Evolutionary conservation across 2,797 vertebrate genomes (phyloP), one percentile per base, ranked within the genome.

Genomic region (Crenuchus spilurus): DNA sequence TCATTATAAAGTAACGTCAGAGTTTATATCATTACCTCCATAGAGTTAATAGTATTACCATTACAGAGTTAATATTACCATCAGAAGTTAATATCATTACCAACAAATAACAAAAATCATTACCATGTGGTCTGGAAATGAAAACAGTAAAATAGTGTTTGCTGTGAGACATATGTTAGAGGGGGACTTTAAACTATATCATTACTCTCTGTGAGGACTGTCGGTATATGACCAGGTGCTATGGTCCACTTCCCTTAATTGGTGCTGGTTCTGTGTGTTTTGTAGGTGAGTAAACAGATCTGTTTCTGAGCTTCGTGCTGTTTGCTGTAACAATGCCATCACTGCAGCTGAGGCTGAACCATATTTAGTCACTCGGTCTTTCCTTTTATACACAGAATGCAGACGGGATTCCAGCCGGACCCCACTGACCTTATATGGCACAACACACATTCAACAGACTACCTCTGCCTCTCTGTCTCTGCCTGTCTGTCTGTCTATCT

Each of bases 301-400:
- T 85, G 72, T 84, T 80, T 81, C 82, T 79, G 80, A 78, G 86
- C 74, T 83, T 79, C 76, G 74, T 73, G 72, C 85, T 89, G 82
- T 89, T 89, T 86, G 84, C 89, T 86, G 89, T 87, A 89, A 85
- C 85, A 82, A 82, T 87, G 80, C 74, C 79, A 75, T 89, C 87
- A 83, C 81, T 81, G 52, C 52, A 16, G 26, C 52, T 9, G 49
- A 24, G 3, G 80, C 83, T 92, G 94, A 90, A 95, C 97, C 97
- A 96, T 99, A 99, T 99, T 99, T 98, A 98, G 97, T 94, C 95
- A 94, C 93, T 77, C 57, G 88, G 87, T 84, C 86, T 87, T 79
- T 85, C 90, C 90, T 92, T 91, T 91, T 81, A 90, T 82, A 84
- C 92, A 92, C 93, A 93, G 94, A 94, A 96, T 92, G 89, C 89